Conservation (phyloP, 2,888 invertebrate species). For the Eumerus sabulonum region DNA sequence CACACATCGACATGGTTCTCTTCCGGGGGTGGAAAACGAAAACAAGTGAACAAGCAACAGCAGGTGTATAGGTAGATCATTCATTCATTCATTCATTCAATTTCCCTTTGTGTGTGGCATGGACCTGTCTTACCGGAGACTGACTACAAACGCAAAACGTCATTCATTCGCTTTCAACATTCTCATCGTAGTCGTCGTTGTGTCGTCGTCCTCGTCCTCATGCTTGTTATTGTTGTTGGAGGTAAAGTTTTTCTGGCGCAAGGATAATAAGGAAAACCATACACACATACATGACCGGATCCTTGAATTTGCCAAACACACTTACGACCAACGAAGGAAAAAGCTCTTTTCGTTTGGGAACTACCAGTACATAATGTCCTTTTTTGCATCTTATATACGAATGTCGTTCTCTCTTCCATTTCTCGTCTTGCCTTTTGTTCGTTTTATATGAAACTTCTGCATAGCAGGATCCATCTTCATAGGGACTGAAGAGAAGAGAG, state of each 20-base stretch:
- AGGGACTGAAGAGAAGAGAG: slow-evolving; percentile 22
- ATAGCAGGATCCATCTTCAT: slow-evolving; percentile 52
- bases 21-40: slow-evolving; percentile 29
- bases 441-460: slow-evolving; percentile 47
- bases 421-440: slow-evolving; percentile 3
- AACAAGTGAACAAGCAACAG: slow-evolving; percentile 28
- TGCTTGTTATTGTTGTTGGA: slow-evolving; percentile 20
- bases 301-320: slow-evolving; percentile 56
- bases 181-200: slow-evolving; percentile 18
- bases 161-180: slow-evolving; percentile 58
- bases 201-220: slow-evolving; percentile 33
- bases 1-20: slow-evolving; percentile 18
- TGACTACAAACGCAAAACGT: slow-evolving; percentile 65
- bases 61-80: slow-evolving; percentile 67
- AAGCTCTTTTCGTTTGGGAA: slow-evolving; percentile 50
- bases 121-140: slow-evolving; percentile 42
- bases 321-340: slow-evolving; percentile 37
- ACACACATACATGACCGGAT: slow-evolving; percentile 41
- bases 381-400: slow-evolving; percentile 55
- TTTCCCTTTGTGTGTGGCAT: slow-evolving; percentile 30
- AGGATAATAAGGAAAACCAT: slow-evolving; percentile 56
- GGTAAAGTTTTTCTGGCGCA: slow-evolving; percentile 38
- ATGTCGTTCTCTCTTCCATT: slow-evolving; percentile 19
- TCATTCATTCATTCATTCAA: slow-evolving; percentile 66
- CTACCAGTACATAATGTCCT: slow-evolving; percentile 54